Conservation (phyloP, 2,888 invertebrate species). For the Saturnia pavonia region DNA sequence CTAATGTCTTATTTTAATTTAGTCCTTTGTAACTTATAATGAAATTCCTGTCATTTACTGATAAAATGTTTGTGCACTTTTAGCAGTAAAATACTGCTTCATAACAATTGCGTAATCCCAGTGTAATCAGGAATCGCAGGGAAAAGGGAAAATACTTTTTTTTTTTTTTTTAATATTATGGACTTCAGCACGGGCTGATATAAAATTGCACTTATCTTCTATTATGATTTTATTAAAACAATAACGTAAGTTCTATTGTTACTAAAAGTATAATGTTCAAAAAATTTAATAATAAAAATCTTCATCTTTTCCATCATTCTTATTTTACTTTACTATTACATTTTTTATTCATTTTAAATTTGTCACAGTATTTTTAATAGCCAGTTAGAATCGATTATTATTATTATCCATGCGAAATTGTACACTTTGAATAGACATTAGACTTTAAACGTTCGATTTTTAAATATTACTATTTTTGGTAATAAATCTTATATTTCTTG, state of each 20-base stretch:
- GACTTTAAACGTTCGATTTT: background rate
- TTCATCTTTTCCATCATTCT: constrained; percentile 11
- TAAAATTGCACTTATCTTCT: background rate
- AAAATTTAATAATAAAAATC: background rate
- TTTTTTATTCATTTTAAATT: constrained; percentile 1
- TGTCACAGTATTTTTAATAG: constrained; percentile 1
- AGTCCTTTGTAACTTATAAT: background rate
- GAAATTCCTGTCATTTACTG: too few relatives aligned
- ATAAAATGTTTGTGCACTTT: background rate
- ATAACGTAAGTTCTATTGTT: background rate
- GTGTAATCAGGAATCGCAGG: background rate
- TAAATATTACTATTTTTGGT: constrained; percentile 32
- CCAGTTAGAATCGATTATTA: background rate
- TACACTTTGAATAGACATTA: background rate
- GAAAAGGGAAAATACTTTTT: background rate
- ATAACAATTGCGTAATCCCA: background rate
- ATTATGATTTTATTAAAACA: background rate
- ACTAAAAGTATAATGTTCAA: background rate
- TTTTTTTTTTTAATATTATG: background rate
- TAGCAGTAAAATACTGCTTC: background rate
- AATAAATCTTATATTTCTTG: constrained; percentile 32
- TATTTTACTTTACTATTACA: background rate
- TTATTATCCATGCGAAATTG: background rate
- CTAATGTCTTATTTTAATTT: background rate
- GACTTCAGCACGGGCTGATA: background rate